Conservation (phyloP, 2,113 vertebrate genomes). For the Bos taurus region ARS-UCD2.0 NC_037336.1:28161501-28162000, state of each 20-base stretch:
- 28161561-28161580: not conserved
- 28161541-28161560: not conserved
- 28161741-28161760: not conserved
- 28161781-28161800: not conserved
- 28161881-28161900: not conserved
- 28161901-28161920: not conserved
- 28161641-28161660: not conserved
- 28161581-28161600: not conserved
- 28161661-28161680: not conserved
- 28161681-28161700: not conserved
- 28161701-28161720: not conserved
- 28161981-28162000: not conserved
- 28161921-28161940: not conserved
- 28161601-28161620: not conserved
- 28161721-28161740: not conserved
- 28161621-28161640: not conserved
- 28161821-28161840: not conserved
- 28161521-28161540: not conserved
- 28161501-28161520: not conserved
- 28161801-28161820: not conserved
- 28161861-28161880: not conserved
- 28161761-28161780: not conserved
- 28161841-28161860: not conserved
- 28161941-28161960: not conserved
- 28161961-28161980: not conserved